Base-by-base conservation (phyloP, 2,113 vertebrate species). In the Lanius ludovicianus region DNA sequence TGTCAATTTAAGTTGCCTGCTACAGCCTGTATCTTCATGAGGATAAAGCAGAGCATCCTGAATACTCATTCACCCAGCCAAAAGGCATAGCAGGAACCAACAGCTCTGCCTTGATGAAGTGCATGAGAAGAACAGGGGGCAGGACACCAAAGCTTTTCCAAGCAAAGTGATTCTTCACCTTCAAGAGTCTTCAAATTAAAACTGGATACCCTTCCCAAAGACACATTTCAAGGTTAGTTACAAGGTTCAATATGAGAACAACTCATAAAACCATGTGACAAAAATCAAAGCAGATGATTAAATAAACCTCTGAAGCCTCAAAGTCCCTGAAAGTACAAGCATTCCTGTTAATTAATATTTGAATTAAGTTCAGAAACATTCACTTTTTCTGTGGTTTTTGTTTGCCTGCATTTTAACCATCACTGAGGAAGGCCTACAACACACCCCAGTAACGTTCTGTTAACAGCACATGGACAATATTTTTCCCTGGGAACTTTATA, bases 391-490 rank as follows among this genome's bases (percentile, higher is more conserved):
- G 15, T n/a, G 15, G 5, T 1, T 59, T 55, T 44, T 74, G 25
- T 41, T 41, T 46, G 28, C 7, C 23, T 73, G 14, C 5, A 57
- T 64, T 85, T 67, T 57, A 47, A 69, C 24, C 37, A 49, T 18
- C 31, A 64, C 0, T 20, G 28, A 90, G 80, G 44, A 19, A 6
- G 8, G 55, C 39, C 47, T 82, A 23, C 30, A 68, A n/a, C n/a
- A 52, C 49, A 30, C 13, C 9, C 19, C 3, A 37, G 23, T 16
- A 46, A 60, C 2, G 2, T 11, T 59, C 30, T 57, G 33, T 37
- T 76, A 37, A 69, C 3, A 33, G 42, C 11, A 7, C n/a, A 25
- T 1, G 2, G 3, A 50, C 3, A 6, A 3, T 16, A 42, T 24
- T 83, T 77, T 78, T 16, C 28, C 18, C 39, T 27, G 39, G 44